Evolutionary conservation across 2,113 vertebrate species (phyloP).

Genomic region (Bagarius yarrelli): DNA sequence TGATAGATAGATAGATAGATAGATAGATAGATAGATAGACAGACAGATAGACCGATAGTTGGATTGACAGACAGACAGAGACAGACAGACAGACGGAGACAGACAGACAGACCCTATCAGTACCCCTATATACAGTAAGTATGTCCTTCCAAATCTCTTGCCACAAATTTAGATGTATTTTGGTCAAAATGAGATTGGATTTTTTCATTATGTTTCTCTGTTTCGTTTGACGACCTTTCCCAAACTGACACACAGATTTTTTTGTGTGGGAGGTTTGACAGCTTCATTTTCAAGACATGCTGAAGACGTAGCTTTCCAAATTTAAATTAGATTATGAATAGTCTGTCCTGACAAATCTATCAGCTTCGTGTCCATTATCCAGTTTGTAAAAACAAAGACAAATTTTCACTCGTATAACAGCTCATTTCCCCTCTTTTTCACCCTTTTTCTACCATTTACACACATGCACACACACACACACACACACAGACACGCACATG

Average conservation of each 20-base stretch:
- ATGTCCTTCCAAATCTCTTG: too few relatives aligned
- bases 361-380: constrained; percentile 19
- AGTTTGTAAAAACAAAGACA: constrained; percentile 31
- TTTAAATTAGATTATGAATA: constrained; percentile 5
- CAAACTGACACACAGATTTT: neutral
- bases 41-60: too few relatives aligned
- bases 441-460: neutral
- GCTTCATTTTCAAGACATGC: constrained; percentile 16
- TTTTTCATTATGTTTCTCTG: neutral
- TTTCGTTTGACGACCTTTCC: neutral
- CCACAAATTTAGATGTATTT: too few relatives aligned
- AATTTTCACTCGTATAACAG: constrained; percentile 14
- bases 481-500: neutral
- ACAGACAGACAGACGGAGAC: too few relatives aligned
- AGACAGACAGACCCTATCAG: too few relatives aligned
- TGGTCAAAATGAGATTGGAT: neutral
- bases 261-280: constrained; percentile 1
- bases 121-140: too few relatives aligned
- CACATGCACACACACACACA: neutral
- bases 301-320: constrained; percentile 19
- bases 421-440: neutral
- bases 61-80: too few relatives aligned
- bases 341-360: neutral
- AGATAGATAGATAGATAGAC: too few relatives aligned
- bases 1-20: too few relatives aligned